Base-by-base conservation (phyloP, 2,797 vertebrate genomes). In the Molossus alvarezi region DNA sequence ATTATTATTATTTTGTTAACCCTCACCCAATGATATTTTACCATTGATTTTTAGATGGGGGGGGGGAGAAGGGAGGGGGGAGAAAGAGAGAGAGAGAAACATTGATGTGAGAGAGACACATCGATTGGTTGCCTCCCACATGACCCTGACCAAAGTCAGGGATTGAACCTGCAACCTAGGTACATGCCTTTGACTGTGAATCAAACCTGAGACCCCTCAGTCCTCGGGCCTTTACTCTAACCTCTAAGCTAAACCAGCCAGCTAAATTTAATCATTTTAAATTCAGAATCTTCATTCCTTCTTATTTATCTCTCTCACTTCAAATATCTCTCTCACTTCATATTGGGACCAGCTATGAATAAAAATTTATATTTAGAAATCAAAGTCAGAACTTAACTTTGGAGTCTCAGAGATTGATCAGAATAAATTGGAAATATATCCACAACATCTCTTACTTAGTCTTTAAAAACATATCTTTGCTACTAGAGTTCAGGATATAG, bases 341-440 rank as follows among this genome's bases (percentile, higher is more conserved):
- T 48, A 80, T 18, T 60, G 65, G 51, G 41, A 51, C 27, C 45
- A 81, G 51, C 20, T 73, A 23, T 62, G 37, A 80, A 37, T n/a
- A 84, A 73, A 73, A 21, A 64, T 85, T 84, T 21, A 53, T 58
- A 55, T 45, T 45, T 77, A 67, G 81, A 65, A 87, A 45, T 89
- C 62, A 85, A 75, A 84, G 51, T 86, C 33, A 13, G 48, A 93
- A 95, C 55, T 72, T 62, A 91, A 88, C 77, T 73, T 65, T 87
- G 76, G 23, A 20, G n/a, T 73, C 51, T 87, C 65, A 81, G 64
- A 77, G 33, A 71, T 41, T 60, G 21, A 83, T 64, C 55, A 81
- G 55, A 76, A 87, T 2, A 57, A 80, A 88, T 21, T 48, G 45
- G 58, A 81, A 91, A 71, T 57, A 57, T 21, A 71, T n/a, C 45